Evolutionary conservation across 2,797 vertebrate species (phyloP), one percentile per base, ranked within the genome.

Genomic region (Bovichtus diacanthus): DNA sequence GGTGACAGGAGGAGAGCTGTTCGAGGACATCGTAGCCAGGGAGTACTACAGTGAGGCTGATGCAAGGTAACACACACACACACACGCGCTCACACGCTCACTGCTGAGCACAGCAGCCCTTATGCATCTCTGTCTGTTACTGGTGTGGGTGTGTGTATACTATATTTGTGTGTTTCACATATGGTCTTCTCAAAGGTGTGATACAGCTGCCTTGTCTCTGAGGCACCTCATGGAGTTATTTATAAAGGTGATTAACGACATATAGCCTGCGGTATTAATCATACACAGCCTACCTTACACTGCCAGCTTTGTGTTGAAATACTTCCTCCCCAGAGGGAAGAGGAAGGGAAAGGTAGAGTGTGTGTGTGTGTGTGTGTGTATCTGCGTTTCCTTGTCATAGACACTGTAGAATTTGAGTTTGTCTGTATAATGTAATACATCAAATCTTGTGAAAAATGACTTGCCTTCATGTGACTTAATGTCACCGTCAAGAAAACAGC

Each of bases 41-140:
- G 98, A 99, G 75, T 99, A 99, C 91, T 99, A 99, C 95, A 99
- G 98, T 0, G 98, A 99, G 83, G 97, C 98, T 0, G 97, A 99
- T 88, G 98, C 98, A 94, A 99, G 98, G 97, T 99, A 94, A 82
- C 54, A 56, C 70, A 68, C 79, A 79, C 71, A n/a, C 49, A 55
- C 64, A 68, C 77, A 79, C 73, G n/a, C 68, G 73, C 65, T 36
- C 64, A 80, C 74, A 71, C 47, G 61, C 43, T 71, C 64, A 73
- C 53, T 66, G 74, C 84, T 78, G 82, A 85, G 60, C 60, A 63
- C 74, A 81, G 81, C 81, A 83, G 41, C 68, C 58, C 54, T 73
- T 65, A 73, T 88, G 69, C 54, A 83, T 88, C 82, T 84, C 56
- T 87, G 72, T 83, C 69, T 69, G 23, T 65, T 62, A 51, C 53